phyloP scores from a whole-genome alignment of 2,888 invertebrate genomes.

The Bellardia bayeri region DNA sequence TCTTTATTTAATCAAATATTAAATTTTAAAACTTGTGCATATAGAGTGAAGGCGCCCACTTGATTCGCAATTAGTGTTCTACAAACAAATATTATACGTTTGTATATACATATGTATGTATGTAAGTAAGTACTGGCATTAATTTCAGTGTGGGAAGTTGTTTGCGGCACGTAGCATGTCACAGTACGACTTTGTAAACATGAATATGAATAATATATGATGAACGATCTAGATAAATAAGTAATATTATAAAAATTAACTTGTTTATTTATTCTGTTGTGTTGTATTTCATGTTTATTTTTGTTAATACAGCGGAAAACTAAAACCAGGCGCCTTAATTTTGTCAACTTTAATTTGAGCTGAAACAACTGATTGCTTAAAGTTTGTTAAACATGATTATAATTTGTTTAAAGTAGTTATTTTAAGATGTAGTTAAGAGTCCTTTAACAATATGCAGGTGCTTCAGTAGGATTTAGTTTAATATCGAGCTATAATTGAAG shows the following conservation, averaged over 20 bases:
- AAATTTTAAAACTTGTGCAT: neutral
- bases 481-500: too few relatives aligned
- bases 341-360: constrained; percentile 56
- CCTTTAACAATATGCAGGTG: neutral
- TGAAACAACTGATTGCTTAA: constrained; percentile 6
- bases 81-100: constrained; percentile 25
- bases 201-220: constrained; percentile 25
- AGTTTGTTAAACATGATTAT: neutral
- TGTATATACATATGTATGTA: neutral
- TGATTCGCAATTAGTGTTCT: constrained; percentile 58
- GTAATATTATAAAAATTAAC: constrained; percentile 39
- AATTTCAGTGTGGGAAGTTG: constrained; percentile 42
- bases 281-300: constrained; percentile 17
- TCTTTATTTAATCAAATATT: constrained; percentile 31
- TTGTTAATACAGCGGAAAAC: constrained; percentile 3
- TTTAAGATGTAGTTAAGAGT: neutral
- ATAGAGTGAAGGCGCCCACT: constrained; percentile 50
- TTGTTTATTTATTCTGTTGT: constrained; percentile 26
- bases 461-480: neutral
- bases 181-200: neutral
- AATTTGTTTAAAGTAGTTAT: neutral
- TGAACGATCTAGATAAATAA: constrained; percentile 28
- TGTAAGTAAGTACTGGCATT: neutral
- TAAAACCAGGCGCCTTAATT: constrained; percentile 42
- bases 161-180: constrained; percentile 4